Evolutionary conservation across 1,140 invertebrate genomes (phyloP), one percentile per base, ranked within the genome.

Genomic region (Hyposmocoma kahamanoa): DNA sequence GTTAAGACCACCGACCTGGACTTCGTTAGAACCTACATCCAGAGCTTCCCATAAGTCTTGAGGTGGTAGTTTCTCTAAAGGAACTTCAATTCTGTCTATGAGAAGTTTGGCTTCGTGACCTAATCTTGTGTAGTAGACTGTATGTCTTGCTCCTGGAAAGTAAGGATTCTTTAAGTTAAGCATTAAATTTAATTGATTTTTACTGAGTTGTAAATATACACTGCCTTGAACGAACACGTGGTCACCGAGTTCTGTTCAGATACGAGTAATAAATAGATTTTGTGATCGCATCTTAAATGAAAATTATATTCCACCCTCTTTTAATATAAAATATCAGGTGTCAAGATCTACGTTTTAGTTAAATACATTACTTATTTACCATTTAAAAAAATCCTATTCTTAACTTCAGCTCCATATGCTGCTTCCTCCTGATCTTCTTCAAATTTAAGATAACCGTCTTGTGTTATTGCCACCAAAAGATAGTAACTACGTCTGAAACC

Each of bases 1-100:
- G 60, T 94, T 95, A 11, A 95, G 88, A 30, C 94, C 94, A n/a
- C 94, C 95, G 34, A 96, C 90, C 67, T 95, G 94, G 11, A 96
- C 93, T 62, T 94, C 93, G 66, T 94, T 94, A 8, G 91, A 87
- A 8, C 92, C 92, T 3, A 89, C 78, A 54, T 91, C 90, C 15
- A 89, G 86, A 3, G 88, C 87, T 44, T 90, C 91, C 49, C 88
- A 91, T 10, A 90, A 86, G 41, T 89, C 91, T 50, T 92, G 86
- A 1, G 90, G 89, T 0, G 90, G 89, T 15, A 93, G 88, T 43
- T 91, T 89, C 42, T 89, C 78, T 43, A 96, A 72, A 28, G 89
- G 87, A 5, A 95, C 91, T 47, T 91, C 88, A 72, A 92, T 92
- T 50, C 93, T 87, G 75, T 96, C 94, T 53, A 96, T 92, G 59